Conservation (phyloP, 2,888 invertebrate genomes). For the Sesia bembeciformis region DNA sequence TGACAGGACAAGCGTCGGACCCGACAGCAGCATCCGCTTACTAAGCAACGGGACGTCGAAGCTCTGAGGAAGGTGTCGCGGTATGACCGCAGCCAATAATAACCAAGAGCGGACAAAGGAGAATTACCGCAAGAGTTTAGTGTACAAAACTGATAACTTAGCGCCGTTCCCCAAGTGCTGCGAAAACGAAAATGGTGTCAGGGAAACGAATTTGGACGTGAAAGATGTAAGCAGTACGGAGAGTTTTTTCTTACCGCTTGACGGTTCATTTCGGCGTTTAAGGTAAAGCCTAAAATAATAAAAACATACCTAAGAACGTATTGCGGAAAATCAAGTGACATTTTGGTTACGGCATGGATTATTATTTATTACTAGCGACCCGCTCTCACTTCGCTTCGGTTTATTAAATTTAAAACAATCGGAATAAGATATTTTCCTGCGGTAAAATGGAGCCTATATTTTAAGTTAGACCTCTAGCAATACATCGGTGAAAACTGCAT, state of each 20-base stretch:
- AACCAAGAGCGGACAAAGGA: constrained; percentile 42
- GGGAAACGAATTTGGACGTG: constrained; percentile 27
- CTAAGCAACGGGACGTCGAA: constrained; percentile 62
- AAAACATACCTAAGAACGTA: background rate
- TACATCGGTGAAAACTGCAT: too few relatives aligned
- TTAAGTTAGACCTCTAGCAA: too few relatives aligned
- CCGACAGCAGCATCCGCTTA: constrained; percentile 59
- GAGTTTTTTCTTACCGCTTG: constrained; percentile 42
- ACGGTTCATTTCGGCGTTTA: constrained; percentile 13
- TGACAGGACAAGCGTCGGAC: constrained; percentile 52
- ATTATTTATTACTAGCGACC: background rate
- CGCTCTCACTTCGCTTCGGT: too few relatives aligned
- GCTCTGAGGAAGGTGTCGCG: constrained; percentile 52
- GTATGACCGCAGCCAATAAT: constrained; percentile 42
- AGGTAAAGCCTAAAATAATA: background rate
- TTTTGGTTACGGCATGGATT: too few relatives aligned
- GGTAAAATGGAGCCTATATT: too few relatives aligned
- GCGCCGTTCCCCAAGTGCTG: constrained; percentile 62
- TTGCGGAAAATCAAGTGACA: too few relatives aligned
- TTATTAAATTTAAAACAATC: too few relatives aligned
- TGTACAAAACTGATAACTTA: constrained; percentile 32
- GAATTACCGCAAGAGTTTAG: constrained; percentile 47
- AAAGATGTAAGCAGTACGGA: constrained; percentile 45
- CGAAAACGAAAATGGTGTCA: constrained; percentile 42
- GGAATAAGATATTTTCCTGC: too few relatives aligned